Evolutionary conservation across 2,797 vertebrate genomes (phyloP).

Genomic region (Alosa sapidissima): DNA sequence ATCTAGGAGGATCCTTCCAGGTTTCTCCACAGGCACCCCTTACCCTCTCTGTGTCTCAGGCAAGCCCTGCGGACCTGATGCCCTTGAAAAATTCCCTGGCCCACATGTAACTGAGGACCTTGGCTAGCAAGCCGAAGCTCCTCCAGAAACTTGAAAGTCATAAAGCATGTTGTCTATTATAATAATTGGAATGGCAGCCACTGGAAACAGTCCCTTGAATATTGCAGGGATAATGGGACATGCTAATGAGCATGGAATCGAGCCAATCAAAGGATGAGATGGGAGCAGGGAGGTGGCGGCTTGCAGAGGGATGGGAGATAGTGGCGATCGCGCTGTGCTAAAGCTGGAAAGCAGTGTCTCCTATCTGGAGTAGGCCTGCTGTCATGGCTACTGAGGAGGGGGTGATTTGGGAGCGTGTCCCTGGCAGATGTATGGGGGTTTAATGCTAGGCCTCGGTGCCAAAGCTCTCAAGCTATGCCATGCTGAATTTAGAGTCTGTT

Average conservation of each 20-base stretch:
- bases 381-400: constrained; percentile 62
- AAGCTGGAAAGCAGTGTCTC: constrained; percentile 29
- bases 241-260: constrained; percentile 78
- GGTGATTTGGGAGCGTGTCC: constrained; percentile 68
- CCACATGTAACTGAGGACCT: constrained; percentile 74
- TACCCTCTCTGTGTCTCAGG: constrained; percentile 71
- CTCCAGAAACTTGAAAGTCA: constrained; percentile 81
- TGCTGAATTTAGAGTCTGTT: constrained; percentile 59
- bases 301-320: constrained; percentile 43
- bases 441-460: constrained; percentile 59
- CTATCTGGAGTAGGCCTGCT: constrained; percentile 50
- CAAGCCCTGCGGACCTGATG: constrained; percentile 86
- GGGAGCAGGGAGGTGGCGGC: constrained; percentile 51
- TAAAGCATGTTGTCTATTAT: constrained; percentile 75
- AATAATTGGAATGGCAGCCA: constrained; percentile 78
- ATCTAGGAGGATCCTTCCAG: constrained; percentile 90
- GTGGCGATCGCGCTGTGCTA: constrained; percentile 32
- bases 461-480: constrained; percentile 61
- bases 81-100: constrained; percentile 77
- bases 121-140: constrained; percentile 77
- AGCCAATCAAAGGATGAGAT: constrained; percentile 72
- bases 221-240: constrained; percentile 76
- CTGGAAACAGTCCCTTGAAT: constrained; percentile 75
- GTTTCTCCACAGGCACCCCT: constrained; percentile 63
- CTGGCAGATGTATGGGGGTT: constrained; percentile 62